Evolutionary conservation across 1,140 invertebrate species (phyloP).

Genomic region (Drosophila teissieri): DNA sequence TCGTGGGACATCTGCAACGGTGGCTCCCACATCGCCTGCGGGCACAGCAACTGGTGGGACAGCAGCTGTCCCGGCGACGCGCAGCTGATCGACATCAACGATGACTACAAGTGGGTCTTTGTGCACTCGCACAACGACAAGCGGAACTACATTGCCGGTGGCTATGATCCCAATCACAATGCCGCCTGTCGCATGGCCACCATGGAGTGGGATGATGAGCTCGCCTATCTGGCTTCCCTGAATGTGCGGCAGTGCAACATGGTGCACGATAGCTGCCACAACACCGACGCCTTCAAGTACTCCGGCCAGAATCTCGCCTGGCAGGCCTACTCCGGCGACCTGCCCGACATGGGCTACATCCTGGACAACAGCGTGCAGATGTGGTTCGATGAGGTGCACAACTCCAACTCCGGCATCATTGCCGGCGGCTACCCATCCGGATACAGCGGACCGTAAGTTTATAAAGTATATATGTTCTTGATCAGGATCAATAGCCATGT

Average conservation of each 20-base stretch:
- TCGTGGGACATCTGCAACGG: constrained; percentile 48
- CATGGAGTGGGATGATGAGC: constrained; percentile 72
- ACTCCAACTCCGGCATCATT: constrained; percentile 45
- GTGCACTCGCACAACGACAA: constrained; percentile 59
- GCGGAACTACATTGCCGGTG: constrained; percentile 60
- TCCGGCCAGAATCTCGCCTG: constrained; percentile 71
- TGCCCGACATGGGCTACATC: constrained; percentile 26
- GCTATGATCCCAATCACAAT: constrained; percentile 43
- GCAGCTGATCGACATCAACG: constrained; percentile 46
- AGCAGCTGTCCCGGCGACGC: constrained; percentile 49
- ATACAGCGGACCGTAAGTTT: constrained; percentile 52
- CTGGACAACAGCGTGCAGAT: constrained; percentile 48
- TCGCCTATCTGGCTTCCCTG: constrained; percentile 58
- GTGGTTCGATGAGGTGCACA: constrained; percentile 57
- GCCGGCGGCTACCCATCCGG: constrained; percentile 37
- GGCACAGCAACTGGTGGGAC: constrained; percentile 49
- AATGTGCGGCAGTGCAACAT: constrained; percentile 65
- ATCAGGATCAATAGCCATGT: too few relatives aligned
- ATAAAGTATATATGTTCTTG: too few relatives aligned
- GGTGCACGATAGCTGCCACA: constrained; percentile 67
- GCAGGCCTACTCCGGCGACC: constrained; percentile 33
- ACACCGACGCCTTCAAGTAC: constrained; percentile 62
- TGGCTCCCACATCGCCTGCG: constrained; percentile 56
- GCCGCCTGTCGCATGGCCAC: constrained; percentile 68
- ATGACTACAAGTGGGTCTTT: constrained; percentile 43